Conservation (phyloP, 2,113 vertebrate genomes). For the Pteronura brasiliensis region DNA sequence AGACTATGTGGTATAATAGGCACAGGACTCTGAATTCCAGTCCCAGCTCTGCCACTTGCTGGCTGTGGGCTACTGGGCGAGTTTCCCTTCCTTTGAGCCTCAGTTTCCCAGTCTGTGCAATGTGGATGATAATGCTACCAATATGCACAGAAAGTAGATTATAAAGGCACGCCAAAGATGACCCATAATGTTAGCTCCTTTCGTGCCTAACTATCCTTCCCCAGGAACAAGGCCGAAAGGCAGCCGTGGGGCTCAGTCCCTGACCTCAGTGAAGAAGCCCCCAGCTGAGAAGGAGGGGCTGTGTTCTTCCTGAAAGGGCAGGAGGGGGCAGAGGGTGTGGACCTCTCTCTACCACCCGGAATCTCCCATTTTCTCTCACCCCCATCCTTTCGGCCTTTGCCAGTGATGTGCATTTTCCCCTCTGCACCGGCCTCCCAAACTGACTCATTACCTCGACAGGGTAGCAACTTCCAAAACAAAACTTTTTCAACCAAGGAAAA, state of each 20-base stretch:
- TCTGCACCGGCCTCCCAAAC: conserved; percentile 69
- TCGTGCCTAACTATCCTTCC: neutral
- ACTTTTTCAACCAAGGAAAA: conserved; percentile 81
- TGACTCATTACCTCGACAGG: conserved; percentile 79
- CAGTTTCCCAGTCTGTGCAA: neutral
- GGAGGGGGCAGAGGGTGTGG: conserved; percentile 53
- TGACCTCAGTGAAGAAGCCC: neutral
- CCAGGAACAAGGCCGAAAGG: neutral
- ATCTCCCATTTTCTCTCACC: conserved; percentile 68
- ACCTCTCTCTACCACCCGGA: conserved; percentile 50
- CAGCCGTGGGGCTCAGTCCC: neutral
- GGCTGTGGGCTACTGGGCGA: neutral
- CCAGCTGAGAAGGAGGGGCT: neutral
- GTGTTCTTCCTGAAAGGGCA: conserved; percentile 13
- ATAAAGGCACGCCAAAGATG: neutral
- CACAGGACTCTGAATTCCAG: neutral
- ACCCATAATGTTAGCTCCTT: neutral
- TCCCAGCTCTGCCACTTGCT: neutral
- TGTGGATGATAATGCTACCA: neutral
- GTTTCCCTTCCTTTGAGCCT: neutral
- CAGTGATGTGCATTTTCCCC: conserved; percentile 77
- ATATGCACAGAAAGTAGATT: neutral
- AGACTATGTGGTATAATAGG: neutral
- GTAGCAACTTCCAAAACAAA: conserved; percentile 82
- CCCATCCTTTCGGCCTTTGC: conserved; percentile 56